Evolutionary conservation across 2,797 vertebrate genomes (phyloP), one percentile per base, ranked within the genome.

Genomic region (Hippopotamyrus pictus): DNA sequence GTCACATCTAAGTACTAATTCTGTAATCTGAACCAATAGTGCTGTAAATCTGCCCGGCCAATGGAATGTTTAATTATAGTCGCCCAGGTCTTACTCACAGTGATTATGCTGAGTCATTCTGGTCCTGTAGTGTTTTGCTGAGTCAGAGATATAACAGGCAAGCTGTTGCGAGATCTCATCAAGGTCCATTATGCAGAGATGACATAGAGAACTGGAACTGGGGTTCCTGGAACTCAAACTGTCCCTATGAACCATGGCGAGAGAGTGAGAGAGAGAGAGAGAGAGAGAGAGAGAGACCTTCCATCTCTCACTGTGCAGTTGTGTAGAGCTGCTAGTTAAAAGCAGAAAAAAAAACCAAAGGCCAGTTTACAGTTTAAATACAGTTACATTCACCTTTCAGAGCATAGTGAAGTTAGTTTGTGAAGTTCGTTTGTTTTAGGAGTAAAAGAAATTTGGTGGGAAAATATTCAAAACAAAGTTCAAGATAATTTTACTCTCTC

Each of bases 31-130:
- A 87, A 57, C 51, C 51, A 57, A 59, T 57, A 37, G 48, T 14
- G 17, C 54, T 65, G 54, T 65, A 25, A 69, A 46, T 46, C 37
- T 65, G 86, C 54, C 57, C 5, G n/a, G 11, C 57, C 41, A 12
- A 46, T 19, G 22, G 54, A 41, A 44, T 62, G 57, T 87, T 87
- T 87, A 41, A 87, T 33, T 53, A 87, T 51, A 25, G 86, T 62
- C 25, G 5, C 57, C 33, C 37, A 41, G n/a, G 48, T 87, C 83
- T 50, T 89, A 54, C 79, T 62, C 51, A 29, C 57, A 25, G 46
- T 73, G 62, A 85, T 62, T 87, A 29, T 73, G 89, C 84, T 73
- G 89, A 89, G 84, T 89, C 84, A 86, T 48, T 53, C 48, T 73
- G 83, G 83, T 62, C 88, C 82, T 86, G 22, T 86, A 48, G 79